These are phyloP conservation scores for Drosophila tsacasi DNA, from an alignment of 1,140 invertebrate species.

Conservation along the genomic window DNA sequence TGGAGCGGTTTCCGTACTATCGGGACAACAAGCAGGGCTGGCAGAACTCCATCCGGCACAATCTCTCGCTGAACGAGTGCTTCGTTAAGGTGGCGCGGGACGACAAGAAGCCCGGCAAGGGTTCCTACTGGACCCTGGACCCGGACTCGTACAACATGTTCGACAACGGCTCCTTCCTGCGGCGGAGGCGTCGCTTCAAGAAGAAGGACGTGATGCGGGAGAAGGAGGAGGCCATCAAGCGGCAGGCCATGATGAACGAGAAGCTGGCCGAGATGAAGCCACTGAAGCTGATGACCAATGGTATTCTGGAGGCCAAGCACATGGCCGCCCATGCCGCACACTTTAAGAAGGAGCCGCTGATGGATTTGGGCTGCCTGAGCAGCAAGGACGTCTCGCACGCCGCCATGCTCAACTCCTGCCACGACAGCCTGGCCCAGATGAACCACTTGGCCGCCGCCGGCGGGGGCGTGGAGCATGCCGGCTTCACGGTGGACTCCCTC, in stretches of 20 bases:
- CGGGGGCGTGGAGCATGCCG: slow-evolving; percentile 78
- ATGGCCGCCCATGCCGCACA: slow-evolving; percentile 77
- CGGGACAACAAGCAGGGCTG: slow-evolving; percentile 98
- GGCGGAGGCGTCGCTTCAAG: slow-evolving; percentile 96
- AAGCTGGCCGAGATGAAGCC: slow-evolving; percentile 85
- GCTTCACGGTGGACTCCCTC: slow-evolving; percentile 84
- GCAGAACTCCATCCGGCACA: slow-evolving; percentile 98
- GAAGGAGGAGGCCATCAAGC: slow-evolving; percentile 94
- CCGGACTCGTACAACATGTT: slow-evolving; percentile 99
- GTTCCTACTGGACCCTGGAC: slow-evolving; percentile 98
- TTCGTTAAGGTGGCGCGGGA: slow-evolving; percentile 97
- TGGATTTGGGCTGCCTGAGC: slow-evolving; percentile 78
- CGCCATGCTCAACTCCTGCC: slow-evolving; percentile 83
- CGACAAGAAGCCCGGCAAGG: slow-evolving; percentile 98
- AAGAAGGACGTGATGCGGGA: slow-evolving; percentile 96
- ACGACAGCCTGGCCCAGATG: slow-evolving; percentile 84
- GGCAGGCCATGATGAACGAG: slow-evolving; percentile 87
- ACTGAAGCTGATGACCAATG: slow-evolving; percentile 83
- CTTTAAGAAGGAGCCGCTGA: slow-evolving; percentile 81
- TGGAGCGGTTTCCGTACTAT: slow-evolving; percentile 99
- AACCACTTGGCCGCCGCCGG: slow-evolving; percentile 76
- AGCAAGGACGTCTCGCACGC: slow-evolving; percentile 79
- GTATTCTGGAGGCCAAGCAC: slow-evolving; percentile 80
- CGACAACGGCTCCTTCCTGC: slow-evolving; percentile 97
- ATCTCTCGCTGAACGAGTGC: slow-evolving; percentile 99